Base-by-base conservation (phyloP, 2,797 vertebrate genomes). In the Ammospiza maritima region DNA sequence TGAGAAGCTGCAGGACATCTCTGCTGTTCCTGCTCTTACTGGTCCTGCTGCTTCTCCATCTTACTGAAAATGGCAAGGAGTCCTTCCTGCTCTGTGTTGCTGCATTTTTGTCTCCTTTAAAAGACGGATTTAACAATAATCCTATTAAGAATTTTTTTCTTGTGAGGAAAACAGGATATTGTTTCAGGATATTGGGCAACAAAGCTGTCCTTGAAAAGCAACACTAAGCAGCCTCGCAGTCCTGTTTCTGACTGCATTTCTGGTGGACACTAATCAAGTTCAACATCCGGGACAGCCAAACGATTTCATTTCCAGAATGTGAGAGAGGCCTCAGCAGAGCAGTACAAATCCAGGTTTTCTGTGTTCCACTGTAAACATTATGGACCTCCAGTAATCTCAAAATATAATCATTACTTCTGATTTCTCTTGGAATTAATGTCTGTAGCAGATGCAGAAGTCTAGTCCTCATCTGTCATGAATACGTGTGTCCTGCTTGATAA, bases 91-190 rank as follows among this genome's bases (percentile, higher is more conserved):
- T 72, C 88, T 58, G 57, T 58, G 53, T 80, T 29, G 2, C 73
- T 38, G 60, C 71, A 27, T 47, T 94, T 95, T 60, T 67, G 64
- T 88, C 77, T 92, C 83, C 69, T 91, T 91, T 89, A 91, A 92
- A 89, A 79, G 76, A 76, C 14, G 22, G 88, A 95, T 97, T 97
- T 95, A 88, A 94, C 94, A 94, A 84, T 95, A 96, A 96, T 96
- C 92, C 67, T 83, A 75, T 88, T 80, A 96, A 76, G 85, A 93
- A 21, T 92, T 75, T 95, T 93, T 94, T 88, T 79, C 85, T 90
- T 85, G 67, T 81, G 76, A 86, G 62, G 84, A 92, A 96, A 97
- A 95, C 91, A 96, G 93, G 95, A 94, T 94, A 95, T 94, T 94
- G 70, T 96, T 90, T 94, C 86, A 96, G 85, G 91, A 97, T 96